Conservation (phyloP, 2,797 vertebrate genomes). For the Hapalemur alaotrensis region DNA sequence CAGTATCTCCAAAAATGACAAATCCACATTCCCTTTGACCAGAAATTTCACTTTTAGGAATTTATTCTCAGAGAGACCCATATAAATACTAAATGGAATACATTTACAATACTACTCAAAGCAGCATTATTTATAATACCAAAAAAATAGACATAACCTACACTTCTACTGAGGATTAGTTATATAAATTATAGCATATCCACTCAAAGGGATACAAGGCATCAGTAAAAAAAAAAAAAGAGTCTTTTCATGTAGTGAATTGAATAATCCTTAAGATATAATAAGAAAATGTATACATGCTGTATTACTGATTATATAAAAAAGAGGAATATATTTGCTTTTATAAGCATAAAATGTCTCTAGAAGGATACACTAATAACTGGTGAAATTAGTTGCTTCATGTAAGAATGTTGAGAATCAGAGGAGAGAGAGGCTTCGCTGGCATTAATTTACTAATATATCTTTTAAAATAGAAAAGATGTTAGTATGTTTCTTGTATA, state of each 20-base stretch:
- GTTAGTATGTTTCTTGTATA: too few relatives aligned
- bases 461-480: background rate
- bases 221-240: background rate
- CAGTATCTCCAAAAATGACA: background rate
- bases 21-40: background rate
- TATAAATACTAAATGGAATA: background rate
- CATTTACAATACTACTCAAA: background rate
- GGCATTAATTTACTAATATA: background rate
- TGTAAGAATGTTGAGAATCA: background rate
- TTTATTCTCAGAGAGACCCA: background rate
- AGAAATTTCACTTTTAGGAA: background rate
- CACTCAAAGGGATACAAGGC: background rate
- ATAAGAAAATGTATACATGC: background rate
- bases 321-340: background rate
- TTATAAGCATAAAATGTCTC: slow-evolving; percentile 3
- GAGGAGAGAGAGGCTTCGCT: background rate
- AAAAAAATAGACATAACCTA: background rate
- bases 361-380: background rate
- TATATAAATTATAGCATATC: background rate
- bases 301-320: background rate
- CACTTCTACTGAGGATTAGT: background rate
- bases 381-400: background rate
- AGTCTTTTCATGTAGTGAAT: background rate
- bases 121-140: background rate
- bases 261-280: background rate